Base-by-base conservation (phyloP, 2,113 vertebrate species). In the Smithornis capensis region DNA sequence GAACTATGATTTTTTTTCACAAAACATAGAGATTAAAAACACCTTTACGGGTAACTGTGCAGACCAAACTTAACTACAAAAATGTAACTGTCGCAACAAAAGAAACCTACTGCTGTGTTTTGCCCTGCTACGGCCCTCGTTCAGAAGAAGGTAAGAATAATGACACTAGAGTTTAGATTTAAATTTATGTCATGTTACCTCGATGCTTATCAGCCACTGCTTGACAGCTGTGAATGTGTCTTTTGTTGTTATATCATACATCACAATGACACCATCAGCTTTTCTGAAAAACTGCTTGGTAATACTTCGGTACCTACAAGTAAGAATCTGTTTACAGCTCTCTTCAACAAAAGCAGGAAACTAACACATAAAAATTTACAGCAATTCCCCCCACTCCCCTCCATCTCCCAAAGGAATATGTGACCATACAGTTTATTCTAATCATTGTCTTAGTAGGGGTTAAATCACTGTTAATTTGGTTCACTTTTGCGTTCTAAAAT, bases 211-310 rank as follows among this genome's bases (percentile, higher is more conserved):
- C 73, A 99, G 96, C 99, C 99, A 99, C 49, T 98, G 98, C 23
- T 90, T 97, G 38, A 99, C 98, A 1, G 98, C 98, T 60, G 95
- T 97, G 96, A 99, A 99, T 18, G 98, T 99, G 65, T 98, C 98
- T 91, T 94, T 97, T 89, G 97, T 96, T 6, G 99, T 99, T 96
- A 99, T 97, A 49, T 99, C 99, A 11, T 99, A 99, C 98, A 99
- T 98, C 92, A 99, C 94, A 69, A 99, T 97, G 83, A 99, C 98
- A 1, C 99, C 99, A 25, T 99, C 99, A 1, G 98, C 99, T 97
- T 99, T 99, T 55, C 99, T 97, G 92, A 99, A 99, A 97, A 99
- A 99, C 97, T 99, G 99, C 95, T 99, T 99, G 68, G 99, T 99
- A 90, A 99, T 98, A 93, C 99, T 99, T 78, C 97, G 98, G 84